Evolutionary conservation across 2,888 invertebrate species (phyloP).

Genomic region (Ormyrus pomaceus): DNA sequence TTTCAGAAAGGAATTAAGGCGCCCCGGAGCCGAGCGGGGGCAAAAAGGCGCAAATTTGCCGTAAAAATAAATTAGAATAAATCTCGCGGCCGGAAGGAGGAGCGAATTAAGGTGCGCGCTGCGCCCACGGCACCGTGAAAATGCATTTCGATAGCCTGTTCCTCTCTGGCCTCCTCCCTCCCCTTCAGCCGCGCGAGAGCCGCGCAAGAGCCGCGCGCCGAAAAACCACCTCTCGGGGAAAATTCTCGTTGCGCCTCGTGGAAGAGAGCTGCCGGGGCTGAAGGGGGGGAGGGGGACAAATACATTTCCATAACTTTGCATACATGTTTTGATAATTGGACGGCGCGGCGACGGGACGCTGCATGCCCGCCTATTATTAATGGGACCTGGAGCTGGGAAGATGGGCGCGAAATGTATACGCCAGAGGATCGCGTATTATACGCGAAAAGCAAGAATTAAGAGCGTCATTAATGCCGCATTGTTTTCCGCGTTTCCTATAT

Average conservation of each 20-base stretch:
- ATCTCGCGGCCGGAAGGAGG: slow-evolving; percentile 43
- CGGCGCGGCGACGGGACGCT: slow-evolving; percentile 6
- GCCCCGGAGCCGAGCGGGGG: background rate
- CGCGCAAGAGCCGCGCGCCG: background rate
- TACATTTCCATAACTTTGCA: slow-evolving; percentile 74
- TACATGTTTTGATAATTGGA: slow-evolving; percentile 73
- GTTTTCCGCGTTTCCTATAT: slow-evolving; percentile 46
- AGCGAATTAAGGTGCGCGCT: slow-evolving; percentile 50
- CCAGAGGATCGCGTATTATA: background rate
- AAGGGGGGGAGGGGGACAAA: slow-evolving; percentile 59
- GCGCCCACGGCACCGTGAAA: slow-evolving; percentile 52
- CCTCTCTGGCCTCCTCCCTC: background rate
- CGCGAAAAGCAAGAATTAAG: slow-evolving; percentile 51
- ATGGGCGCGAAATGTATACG: slow-evolving; percentile 43
- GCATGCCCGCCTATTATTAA: slow-evolving; percentile 49
- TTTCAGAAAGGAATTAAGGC: slow-evolving; percentile 25
- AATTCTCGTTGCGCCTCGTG: slow-evolving; percentile 63
- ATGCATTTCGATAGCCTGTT: slow-evolving; percentile 52
- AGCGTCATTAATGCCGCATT: slow-evolving; percentile 51
- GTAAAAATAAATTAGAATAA: slow-evolving; percentile 49
- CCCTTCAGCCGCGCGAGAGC: background rate
- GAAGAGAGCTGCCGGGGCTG: slow-evolving; percentile 39
- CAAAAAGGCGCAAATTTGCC: slow-evolving; percentile 46
- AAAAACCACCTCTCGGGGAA: slow-evolving; percentile 52
- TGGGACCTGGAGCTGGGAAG: slow-evolving; percentile 34